Conservation (phyloP, 2,888 invertebrate genomes). For the Agrotis puta region DNA sequence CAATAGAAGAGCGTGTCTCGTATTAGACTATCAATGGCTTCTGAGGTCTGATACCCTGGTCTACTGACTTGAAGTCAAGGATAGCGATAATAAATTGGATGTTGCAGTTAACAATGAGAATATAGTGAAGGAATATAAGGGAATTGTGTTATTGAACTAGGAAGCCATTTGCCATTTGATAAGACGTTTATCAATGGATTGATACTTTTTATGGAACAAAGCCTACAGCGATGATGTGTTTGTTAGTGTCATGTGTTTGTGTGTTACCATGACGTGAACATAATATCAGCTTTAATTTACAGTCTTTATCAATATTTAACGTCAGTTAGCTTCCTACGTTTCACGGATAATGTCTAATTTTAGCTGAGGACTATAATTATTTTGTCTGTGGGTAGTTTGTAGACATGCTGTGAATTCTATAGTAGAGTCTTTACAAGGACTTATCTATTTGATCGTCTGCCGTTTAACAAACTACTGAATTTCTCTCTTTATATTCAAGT, state of each 20-base stretch:
- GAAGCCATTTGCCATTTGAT: constrained; percentile 22
- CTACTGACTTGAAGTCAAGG: constrained; percentile 30
- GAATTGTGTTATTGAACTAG: constrained; percentile 11
- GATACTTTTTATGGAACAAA: not conserved
- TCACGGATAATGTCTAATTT: not conserved
- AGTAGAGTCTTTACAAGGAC: not conserved
- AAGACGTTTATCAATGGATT: not conserved
- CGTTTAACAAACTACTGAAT: not conserved
- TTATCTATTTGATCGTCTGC: not conserved
- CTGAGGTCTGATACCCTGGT: constrained; percentile 33
- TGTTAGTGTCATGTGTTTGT: constrained; percentile 3
- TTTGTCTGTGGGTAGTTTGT: not conserved
- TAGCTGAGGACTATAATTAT: constrained; percentile 14
- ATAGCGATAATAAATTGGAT: constrained; percentile 21
- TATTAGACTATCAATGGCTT: constrained; percentile 56
- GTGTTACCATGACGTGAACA: not conserved
- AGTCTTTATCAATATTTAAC: not conserved
- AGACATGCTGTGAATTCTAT: not conserved
- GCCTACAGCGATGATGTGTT: not conserved
- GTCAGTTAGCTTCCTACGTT: not conserved
- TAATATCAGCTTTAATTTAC: not conserved
- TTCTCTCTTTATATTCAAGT: constrained; percentile 8
- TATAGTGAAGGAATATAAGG: constrained; percentile 17
- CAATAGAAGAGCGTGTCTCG: constrained; percentile 47
- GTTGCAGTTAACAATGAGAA: constrained; percentile 26